These are phyloP conservation scores for Dasysyrphus tricinctus DNA, from an alignment of 2,888 invertebrate genomes.

Conservation along the genomic window DNA sequence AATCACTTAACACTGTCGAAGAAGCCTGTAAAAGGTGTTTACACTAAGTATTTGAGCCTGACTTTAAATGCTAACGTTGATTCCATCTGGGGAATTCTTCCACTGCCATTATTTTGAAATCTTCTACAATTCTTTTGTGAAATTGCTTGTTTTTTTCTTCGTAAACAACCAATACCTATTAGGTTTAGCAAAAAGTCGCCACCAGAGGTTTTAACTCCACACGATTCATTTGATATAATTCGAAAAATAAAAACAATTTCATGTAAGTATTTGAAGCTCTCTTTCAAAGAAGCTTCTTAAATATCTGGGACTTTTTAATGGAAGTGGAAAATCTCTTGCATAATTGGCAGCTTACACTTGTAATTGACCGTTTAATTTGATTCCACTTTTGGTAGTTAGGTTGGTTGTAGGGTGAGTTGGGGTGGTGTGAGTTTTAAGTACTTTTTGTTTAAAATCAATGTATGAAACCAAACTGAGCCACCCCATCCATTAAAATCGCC, in stretches of 20 bases:
- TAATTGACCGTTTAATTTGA: constrained; percentile 47
- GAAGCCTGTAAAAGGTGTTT: no score
- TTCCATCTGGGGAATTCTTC: no score
- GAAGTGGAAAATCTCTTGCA: constrained; percentile 20
- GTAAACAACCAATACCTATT: neutral
- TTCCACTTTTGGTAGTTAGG: constrained; percentile 10
- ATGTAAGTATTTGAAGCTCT: constrained; percentile 1
- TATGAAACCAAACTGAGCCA: constrained; percentile 15
- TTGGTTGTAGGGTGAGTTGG: neutral
- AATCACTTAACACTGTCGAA: no score
- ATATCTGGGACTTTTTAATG: constrained; percentile 6
- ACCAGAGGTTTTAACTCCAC: no score
- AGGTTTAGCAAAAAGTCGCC: neutral
- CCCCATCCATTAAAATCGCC: constrained; percentile 13
- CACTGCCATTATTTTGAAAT: no score
- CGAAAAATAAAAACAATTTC: neutral
- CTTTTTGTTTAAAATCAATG: constrained; percentile 53
- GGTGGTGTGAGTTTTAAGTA: constrained; percentile 15
- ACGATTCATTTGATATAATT: neutral
- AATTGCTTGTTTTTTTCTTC: neutral
- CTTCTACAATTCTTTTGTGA: no score
- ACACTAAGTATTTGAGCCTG: no score
- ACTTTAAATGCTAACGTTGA: no score
- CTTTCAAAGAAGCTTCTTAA: neutral
- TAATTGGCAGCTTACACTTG: constrained; percentile 47